Conservation (phyloP, 2,113 vertebrate genomes). For the Podilymbus podiceps region DNA sequence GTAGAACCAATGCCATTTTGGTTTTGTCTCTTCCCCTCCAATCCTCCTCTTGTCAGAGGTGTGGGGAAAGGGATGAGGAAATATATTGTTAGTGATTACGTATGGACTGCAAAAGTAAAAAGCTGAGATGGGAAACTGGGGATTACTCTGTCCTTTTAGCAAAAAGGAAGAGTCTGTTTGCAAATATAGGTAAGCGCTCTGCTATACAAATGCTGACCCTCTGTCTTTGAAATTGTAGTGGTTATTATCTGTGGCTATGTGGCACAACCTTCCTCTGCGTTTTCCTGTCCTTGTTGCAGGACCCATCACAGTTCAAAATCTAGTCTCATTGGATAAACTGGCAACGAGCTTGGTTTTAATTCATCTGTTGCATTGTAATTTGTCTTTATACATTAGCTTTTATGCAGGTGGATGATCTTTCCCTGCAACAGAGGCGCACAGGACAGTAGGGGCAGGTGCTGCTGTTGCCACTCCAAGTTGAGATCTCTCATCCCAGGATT, state of each 20-base stretch:
- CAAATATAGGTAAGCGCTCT: not conserved
- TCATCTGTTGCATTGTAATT: not conserved
- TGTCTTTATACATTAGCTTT: not conserved
- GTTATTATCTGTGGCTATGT: rapidly evolving
- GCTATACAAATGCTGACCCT: not conserved
- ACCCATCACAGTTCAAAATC: not conserved
- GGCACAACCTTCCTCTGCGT: not conserved
- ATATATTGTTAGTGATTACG: not conserved
- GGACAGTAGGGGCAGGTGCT: not conserved
- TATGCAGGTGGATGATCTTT: not conserved
- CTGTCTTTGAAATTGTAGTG: not conserved
- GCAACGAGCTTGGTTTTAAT: not conserved
- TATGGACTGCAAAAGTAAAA: not conserved
- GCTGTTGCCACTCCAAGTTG: not conserved
- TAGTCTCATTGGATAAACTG: not conserved
- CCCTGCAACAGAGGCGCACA: not conserved
- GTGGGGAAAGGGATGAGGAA: not conserved
- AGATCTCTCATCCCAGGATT: not conserved
- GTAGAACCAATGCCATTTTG: not conserved
- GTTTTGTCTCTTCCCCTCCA: not conserved
- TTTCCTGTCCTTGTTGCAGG: not conserved
- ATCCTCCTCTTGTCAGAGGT: not conserved
- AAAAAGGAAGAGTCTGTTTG: not conserved
- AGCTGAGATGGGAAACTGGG: not conserved
- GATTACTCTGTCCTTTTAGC: not conserved